Evolutionary conservation across 2,113 vertebrate genomes (phyloP), one percentile per base, ranked within the genome.

Genomic region (Hucho hucho): DNA sequence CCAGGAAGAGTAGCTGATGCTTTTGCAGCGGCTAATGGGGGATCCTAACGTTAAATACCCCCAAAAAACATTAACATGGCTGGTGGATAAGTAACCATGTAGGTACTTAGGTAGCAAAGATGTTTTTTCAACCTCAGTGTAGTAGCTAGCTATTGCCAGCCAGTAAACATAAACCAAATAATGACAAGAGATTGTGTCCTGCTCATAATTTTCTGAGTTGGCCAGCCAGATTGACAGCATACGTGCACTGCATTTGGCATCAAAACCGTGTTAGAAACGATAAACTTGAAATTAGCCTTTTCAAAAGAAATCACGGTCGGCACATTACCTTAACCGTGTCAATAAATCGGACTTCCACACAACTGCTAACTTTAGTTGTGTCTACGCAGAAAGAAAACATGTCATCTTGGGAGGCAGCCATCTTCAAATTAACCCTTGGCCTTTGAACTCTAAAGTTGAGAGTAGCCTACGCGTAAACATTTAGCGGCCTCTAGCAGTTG

Each of bases 361-460:
- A 29, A 6, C 81, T 77, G 65, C 75, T 73, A 74, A 88, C 92
- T 86, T 93, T 93, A 59, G 82, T 85, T 73, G 90, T 74, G 0
- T 94, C 94, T 84, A 86, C 80, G 87, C 94, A 96, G 43, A 93
- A 88, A 4, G 93, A 93, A 94, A 96, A 96, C 93, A 94, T 92
- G 91, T 96, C 95, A 92, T 94, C 91, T 84, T 87, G 82, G 96
- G 95, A 94, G 85, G 96, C 95, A 65, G 97, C 97, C 97, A 98
- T 98, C 89, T 96, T 97, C 78, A 82, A 84, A 56, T 81, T 47
- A 70, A 87, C 85, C 89, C 90, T 72, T 90, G 25, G 79, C 87
- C 92, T 90, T 81, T 90, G 86, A 83, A 80, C 93, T 67, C 84
- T 87, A 78, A 88, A 77, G 79, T 75, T 43, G 2, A 29, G 16